phyloP scores from a whole-genome alignment of 2,113 vertebrate species.

The Engraulis encrasicolus region DNA sequence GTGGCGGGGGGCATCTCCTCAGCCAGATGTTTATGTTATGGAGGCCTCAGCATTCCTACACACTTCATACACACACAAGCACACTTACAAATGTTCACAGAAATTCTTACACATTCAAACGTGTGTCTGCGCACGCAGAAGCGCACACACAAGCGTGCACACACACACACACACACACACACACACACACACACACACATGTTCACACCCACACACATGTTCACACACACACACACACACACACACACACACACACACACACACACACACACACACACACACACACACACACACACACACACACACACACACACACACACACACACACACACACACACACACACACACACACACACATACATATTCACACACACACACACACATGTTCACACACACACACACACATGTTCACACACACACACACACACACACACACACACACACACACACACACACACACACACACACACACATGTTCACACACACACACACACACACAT shows the following conservation, averaged over 20 bases:
- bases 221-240: background rate
- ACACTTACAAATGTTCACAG: background rate
- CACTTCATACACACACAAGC: background rate
- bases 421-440: too few species aligned
- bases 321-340: slow-evolving; percentile 2
- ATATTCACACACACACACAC: background rate
- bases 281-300: background rate
- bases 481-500: too few species aligned
- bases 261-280: background rate
- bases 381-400: background rate
- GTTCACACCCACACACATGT: background rate
- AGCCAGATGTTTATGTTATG: too few species aligned
- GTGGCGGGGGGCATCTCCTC: too few species aligned
- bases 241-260: background rate
- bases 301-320: background rate
- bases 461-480: too few species aligned
- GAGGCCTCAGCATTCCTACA: background rate
- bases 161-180: background rate
- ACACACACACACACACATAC: background rate
- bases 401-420: background rate
- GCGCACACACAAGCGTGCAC: background rate
- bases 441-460: too few species aligned
- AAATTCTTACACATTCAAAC: background rate
- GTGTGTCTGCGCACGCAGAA: background rate
- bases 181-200: background rate